Conservation (phyloP, 2,113 vertebrate genomes). For the Triplophysa dalaica region DNA sequence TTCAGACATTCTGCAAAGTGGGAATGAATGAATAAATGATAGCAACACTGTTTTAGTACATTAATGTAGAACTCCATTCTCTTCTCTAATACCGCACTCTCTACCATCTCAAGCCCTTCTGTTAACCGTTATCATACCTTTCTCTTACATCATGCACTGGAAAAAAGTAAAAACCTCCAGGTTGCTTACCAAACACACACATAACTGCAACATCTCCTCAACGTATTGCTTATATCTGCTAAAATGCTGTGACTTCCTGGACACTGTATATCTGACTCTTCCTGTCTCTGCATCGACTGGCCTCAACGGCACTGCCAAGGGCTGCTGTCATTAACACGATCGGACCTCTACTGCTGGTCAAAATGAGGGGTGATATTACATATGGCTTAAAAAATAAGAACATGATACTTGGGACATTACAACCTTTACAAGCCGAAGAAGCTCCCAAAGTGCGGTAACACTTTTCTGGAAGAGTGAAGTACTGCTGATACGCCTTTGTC, state of each 20-base stretch:
- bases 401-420: not conserved
- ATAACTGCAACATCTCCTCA: conserved; percentile 15
- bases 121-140: no score
- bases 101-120: not conserved
- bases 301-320: not conserved
- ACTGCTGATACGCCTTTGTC: not conserved
- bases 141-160: not conserved
- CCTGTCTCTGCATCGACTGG: not conserved
- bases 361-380: conserved; percentile 26
- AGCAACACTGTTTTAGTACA: conserved; percentile 15
- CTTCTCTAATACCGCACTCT: not conserved
- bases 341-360: not conserved
- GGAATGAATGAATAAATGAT: conserved; percentile 40
- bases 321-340: conserved; percentile 22
- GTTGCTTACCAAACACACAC: not conserved
- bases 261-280: not conserved
- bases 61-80: not conserved
- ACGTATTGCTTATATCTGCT: conserved; percentile 6
- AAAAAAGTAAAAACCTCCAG: conserved; percentile 14
- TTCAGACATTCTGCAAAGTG: conserved; percentile 32
- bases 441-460: not conserved
- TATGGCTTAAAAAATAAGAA: not conserved
- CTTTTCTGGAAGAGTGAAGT: not conserved
- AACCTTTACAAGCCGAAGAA: conserved; percentile 1
- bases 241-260: not conserved